A percentile compares a stretch with the other conserved stretches of the same genome.
These are phyloP conservation scores for Diachasma alloeum DNA, from an alignment of 1,140 invertebrate genomes.

Conservation along the genomic window DNA sequence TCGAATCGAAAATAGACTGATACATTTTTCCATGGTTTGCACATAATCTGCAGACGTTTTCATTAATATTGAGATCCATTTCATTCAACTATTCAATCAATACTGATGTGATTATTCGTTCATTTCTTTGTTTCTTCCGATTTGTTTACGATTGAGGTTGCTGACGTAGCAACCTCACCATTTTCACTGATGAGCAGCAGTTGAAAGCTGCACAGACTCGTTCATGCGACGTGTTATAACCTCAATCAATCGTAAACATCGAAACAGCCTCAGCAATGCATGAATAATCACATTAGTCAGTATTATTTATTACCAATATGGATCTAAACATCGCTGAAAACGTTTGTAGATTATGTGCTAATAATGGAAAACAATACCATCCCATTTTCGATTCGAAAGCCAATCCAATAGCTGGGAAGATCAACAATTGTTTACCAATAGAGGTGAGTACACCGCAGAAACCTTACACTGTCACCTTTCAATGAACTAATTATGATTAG, in stretches of 20 bases:
- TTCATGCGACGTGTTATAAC: too few species aligned
- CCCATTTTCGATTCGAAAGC: neutral
- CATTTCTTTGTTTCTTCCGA: too few species aligned
- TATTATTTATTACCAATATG: neutral
- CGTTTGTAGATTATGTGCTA: neutral
- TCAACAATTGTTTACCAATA: constrained; percentile 34
- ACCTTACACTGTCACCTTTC: neutral
- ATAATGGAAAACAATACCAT: neutral
- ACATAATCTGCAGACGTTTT: neutral
- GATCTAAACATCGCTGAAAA: neutral
- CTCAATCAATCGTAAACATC: too few species aligned
- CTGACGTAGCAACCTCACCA: too few species aligned
- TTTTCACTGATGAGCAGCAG: too few species aligned
- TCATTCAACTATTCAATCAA: neutral
- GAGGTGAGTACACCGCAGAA: constrained; percentile 9
- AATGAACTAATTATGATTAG: neutral
- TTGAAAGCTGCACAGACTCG: too few species aligned
- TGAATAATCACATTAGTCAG: too few species aligned
- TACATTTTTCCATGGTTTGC: neutral
- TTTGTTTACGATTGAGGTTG: too few species aligned
- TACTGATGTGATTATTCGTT: too few species aligned
- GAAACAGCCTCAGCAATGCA: too few species aligned
- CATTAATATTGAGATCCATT: neutral
- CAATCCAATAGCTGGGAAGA: constrained; percentile 7
- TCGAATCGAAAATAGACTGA: neutral